Percentiles rank a stretch among this genome's conserved stretches.
Conservation (phyloP, 2,888 invertebrate species). For the Alcis repandata region DNA sequence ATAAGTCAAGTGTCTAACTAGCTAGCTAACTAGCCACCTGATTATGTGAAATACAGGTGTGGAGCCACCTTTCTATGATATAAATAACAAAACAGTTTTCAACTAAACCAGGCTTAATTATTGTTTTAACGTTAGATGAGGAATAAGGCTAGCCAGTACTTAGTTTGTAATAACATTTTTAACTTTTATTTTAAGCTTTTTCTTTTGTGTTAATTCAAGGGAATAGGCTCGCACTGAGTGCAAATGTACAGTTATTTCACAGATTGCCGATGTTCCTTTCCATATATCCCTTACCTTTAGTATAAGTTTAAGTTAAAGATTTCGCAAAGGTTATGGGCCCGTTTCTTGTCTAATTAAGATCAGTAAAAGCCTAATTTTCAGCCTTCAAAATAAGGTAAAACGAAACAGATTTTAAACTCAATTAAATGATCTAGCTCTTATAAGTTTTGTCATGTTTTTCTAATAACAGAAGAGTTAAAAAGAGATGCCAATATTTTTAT, state of each 20-base stretch:
- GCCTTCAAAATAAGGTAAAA: background rate
- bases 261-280: conserved; percentile 70
- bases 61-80: no score
- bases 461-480: background rate
- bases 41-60: no score
- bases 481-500: background rate
- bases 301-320: conserved; percentile 25
- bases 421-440: background rate
- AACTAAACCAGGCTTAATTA: no score
- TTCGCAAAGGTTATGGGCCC: conserved; percentile 21
- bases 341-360: conserved; percentile 7
- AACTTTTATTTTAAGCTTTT: conserved; percentile 59
- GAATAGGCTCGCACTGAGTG: conserved; percentile 50
- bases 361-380: background rate
- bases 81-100: no score
- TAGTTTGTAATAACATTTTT: conserved; percentile 29
- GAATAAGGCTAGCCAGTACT: background rate
- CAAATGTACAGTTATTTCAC: conserved; percentile 66
- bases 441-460: background rate
- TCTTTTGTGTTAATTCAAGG: conserved; percentile 52
- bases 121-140: background rate
- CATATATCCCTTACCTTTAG: conserved; percentile 46
- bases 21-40: no score
- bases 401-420: no score
- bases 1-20: no score